Conservation (phyloP, 2,113 vertebrate genomes). For the Elanoides forficatus region DNA sequence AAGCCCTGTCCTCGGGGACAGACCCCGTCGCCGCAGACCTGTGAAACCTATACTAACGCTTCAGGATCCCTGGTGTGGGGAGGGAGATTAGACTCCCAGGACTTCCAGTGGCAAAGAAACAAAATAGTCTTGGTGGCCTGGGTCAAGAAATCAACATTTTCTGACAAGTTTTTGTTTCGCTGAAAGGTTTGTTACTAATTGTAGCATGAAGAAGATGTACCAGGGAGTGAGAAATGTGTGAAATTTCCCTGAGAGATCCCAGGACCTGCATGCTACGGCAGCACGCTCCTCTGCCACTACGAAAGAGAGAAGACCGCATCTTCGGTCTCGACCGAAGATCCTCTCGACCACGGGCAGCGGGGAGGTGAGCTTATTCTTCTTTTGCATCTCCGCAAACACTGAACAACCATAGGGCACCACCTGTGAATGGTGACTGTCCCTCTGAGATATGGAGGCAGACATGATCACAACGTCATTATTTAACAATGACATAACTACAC, state of each 20-base stretch:
- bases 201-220: background rate
- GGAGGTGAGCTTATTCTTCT: background rate
- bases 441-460: background rate
- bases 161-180: background rate
- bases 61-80: background rate
- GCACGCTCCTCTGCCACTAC: fast-evolving
- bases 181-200: background rate
- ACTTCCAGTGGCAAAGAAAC: background rate
- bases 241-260: background rate
- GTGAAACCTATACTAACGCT: background rate
- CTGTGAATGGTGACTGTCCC: background rate
- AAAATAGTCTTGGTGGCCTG: background rate
- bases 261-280: background rate
- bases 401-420: background rate
- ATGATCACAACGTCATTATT: background rate
- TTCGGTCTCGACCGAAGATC: background rate
- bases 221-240: background rate
- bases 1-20: background rate
- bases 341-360: background rate
- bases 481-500: background rate
- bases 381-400: background rate
- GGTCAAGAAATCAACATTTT: background rate
- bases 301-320: background rate
- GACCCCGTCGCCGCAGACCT: background rate
- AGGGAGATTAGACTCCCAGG: background rate